Evolutionary conservation across 2,797 vertebrate species (phyloP).

Genomic region (Cetoscarus ocellatus): DNA sequence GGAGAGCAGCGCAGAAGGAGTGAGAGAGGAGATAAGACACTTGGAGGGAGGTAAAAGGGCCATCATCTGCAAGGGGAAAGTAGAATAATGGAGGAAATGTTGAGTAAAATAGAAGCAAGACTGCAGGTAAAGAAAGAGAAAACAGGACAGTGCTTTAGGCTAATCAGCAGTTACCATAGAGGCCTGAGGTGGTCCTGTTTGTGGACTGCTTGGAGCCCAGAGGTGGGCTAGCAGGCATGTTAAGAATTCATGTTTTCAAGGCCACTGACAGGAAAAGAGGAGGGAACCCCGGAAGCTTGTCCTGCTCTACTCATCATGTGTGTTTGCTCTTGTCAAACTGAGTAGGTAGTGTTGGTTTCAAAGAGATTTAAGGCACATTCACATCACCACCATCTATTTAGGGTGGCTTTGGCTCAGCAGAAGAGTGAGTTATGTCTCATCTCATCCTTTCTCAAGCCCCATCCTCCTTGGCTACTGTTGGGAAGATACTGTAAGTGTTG

Average conservation of each 20-base stretch:
- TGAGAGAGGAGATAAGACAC: slow-evolving; percentile 55
- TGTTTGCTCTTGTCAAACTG: slow-evolving; percentile 57
- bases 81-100: slow-evolving; percentile 53
- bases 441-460: no score
- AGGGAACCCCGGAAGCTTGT: slow-evolving; percentile 9
- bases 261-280: slow-evolving; percentile 34
- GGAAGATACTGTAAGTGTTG: no score
- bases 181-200: slow-evolving; percentile 44
- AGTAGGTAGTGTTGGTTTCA: slow-evolving; percentile 42
- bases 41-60: slow-evolving; percentile 31
- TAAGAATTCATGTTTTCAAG: slow-evolving; percentile 50
- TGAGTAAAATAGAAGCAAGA: slow-evolving; percentile 57
- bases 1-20: slow-evolving; percentile 28
- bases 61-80: slow-evolving; percentile 27
- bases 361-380: slow-evolving; percentile 23
- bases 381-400: slow-evolving; percentile 41
- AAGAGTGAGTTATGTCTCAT: no score
- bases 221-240: slow-evolving; percentile 61
- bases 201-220: slow-evolving; percentile 45
- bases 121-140: slow-evolving; percentile 49
- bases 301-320: slow-evolving; percentile 34
- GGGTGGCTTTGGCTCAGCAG: background rate
- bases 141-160: slow-evolving; percentile 61
- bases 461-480: no score
- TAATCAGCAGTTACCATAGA: slow-evolving; percentile 51